Evolutionary conservation across 1,140 invertebrate species (phyloP).

Genomic region (Solenopsis invicta): DNA sequence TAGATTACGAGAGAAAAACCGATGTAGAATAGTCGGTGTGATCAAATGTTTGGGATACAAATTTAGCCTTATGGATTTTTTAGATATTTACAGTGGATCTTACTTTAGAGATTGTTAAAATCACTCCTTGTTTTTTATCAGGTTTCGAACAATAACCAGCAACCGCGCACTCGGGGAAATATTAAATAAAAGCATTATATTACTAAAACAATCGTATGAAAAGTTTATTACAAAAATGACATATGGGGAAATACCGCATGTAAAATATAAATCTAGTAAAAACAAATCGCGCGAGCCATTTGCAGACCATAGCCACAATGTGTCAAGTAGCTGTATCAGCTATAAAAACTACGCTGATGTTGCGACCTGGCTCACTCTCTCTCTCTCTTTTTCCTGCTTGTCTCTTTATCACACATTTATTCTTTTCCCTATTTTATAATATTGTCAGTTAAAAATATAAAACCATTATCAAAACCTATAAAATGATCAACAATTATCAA

Average conservation of each 20-base stretch:
- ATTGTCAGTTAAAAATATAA: background rate
- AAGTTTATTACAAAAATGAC: slow-evolving; percentile 53
- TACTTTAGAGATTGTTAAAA: slow-evolving; percentile 36
- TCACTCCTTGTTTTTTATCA: slow-evolving; percentile 3
- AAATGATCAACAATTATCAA: background rate
- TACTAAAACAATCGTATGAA: slow-evolving; percentile 34
- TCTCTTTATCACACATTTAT: background rate
- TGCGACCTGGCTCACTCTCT: background rate
- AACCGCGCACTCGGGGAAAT: slow-evolving; percentile 13
- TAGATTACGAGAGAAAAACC: background rate
- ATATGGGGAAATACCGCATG: slow-evolving; percentile 42
- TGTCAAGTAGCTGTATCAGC: slow-evolving; percentile 37
- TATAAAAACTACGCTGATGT: slow-evolving; percentile 27
- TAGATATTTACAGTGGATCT: slow-evolving; percentile 11
- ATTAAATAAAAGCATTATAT: slow-evolving; percentile 50
- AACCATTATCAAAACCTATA: background rate
- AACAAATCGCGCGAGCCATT: slow-evolving; percentile 16
- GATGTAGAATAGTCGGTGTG: background rate
- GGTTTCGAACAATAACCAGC: slow-evolving; percentile 33
- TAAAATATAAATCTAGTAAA: slow-evolving; percentile 52
- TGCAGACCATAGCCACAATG: slow-evolving; percentile 16
- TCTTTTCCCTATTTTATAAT: background rate
- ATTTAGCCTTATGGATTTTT: background rate
- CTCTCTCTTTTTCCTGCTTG: background rate
- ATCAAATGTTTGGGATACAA: background rate